phyloP scores from a whole-genome alignment of 2,113 vertebrate genomes.

The Plecotus auritus region DNA sequence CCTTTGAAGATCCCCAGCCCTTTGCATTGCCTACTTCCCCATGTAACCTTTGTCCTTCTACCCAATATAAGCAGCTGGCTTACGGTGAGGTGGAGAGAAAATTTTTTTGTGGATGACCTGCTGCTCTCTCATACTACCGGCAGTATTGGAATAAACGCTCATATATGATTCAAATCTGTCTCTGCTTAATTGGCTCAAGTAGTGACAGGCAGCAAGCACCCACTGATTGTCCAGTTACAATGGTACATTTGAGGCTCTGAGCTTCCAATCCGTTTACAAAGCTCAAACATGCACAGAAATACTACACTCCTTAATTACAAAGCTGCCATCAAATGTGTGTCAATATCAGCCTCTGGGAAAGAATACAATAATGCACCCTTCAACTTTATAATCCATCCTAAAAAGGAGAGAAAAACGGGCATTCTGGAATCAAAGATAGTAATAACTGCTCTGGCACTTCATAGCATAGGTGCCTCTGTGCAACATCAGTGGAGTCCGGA shows the following conservation, averaged over 20 bases:
- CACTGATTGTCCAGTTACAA: neutral
- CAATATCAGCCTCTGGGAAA: neutral
- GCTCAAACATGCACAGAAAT: neutral
- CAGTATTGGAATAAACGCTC: too few relatives aligned
- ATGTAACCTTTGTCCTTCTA: too few relatives aligned
- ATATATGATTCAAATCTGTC: too few relatives aligned
- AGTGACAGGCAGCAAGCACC: too few relatives aligned
- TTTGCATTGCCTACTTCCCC: too few relatives aligned
- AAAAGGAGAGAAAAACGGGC: neutral
- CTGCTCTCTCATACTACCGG: too few relatives aligned
- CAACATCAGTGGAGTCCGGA: neutral
- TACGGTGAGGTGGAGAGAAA: too few relatives aligned
- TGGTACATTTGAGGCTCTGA: neutral
- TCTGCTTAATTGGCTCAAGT: too few relatives aligned
- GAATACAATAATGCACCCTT: neutral
- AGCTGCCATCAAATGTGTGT: neutral
- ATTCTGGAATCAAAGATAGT: neutral
- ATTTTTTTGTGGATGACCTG: too few relatives aligned
- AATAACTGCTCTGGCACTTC: neutral
- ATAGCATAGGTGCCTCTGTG: neutral
- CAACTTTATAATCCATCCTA: neutral
- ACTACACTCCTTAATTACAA: slow-evolving; percentile 1
- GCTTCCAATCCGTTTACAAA: neutral
- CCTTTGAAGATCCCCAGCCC: too few relatives aligned
- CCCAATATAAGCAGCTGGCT: too few relatives aligned